phyloP scores from a whole-genome alignment of 2,797 vertebrate species.

The Ataeniobius toweri region DNA sequence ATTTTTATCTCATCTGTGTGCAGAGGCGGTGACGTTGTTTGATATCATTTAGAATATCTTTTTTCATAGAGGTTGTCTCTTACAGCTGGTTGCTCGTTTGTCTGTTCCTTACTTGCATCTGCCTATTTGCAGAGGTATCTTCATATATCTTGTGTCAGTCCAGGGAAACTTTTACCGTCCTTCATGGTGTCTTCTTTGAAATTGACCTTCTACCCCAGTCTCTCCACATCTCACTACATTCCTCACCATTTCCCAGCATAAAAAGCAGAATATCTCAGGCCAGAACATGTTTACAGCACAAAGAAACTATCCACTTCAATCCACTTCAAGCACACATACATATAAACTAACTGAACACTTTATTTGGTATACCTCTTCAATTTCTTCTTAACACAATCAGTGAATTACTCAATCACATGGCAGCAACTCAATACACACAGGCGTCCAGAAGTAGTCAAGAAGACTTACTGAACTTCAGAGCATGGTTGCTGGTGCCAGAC shows the following conservation, averaged over 20 bases:
- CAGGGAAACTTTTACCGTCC: conserved; percentile 46
- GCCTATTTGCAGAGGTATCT: conserved; percentile 40
- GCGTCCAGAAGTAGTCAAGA: not conserved
- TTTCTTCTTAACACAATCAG: not conserved
- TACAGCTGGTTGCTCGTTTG: conserved; percentile 22
- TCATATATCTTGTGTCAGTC: conserved; percentile 26
- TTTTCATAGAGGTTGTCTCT: conserved; percentile 13
- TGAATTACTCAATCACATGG: not conserved
- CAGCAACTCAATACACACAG: not conserved
- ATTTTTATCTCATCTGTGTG: conserved; percentile 26
- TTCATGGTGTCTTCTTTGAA: conserved; percentile 32
- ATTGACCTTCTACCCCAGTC: conserved; percentile 31
- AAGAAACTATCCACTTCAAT: conserved; percentile 26
- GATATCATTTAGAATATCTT: conserved; percentile 41
- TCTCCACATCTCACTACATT: conserved; percentile 19
- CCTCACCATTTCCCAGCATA: conserved; percentile 24
- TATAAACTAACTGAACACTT: not conserved
- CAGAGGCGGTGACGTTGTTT: conserved; percentile 2
- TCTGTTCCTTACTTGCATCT: conserved; percentile 42
- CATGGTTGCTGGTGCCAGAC: not conserved
- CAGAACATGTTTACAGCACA: conserved; percentile 43
- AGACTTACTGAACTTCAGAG: not conserved
- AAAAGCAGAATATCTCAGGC: conserved; percentile 51
- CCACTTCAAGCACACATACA: conserved; percentile 11
- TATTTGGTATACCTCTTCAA: not conserved